Evolutionary conservation across 1,140 invertebrate genomes (phyloP).

Genomic region (Halesus radiatus): DNA sequence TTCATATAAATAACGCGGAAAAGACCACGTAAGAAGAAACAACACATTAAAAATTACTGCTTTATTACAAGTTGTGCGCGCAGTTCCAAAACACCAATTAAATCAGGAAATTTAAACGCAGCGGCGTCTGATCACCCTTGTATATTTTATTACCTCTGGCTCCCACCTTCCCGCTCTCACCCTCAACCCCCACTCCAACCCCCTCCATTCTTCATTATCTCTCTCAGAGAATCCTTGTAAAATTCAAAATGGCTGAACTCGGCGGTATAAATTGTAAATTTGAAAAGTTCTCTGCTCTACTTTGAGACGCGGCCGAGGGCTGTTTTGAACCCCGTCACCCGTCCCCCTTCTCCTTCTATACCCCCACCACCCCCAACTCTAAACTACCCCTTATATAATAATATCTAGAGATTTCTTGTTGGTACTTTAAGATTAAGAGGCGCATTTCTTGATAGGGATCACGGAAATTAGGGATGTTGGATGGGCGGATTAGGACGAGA

Average conservation of each 20-base stretch:
- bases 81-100: too few relatives aligned
- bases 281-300: slow-evolving; percentile 51
- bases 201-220: slow-evolving; percentile 55
- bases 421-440: too few relatives aligned
- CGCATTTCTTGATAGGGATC: too few relatives aligned
- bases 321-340: neutral
- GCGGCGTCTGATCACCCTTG: neutral
- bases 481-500: too few relatives aligned
- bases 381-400: too few relatives aligned
- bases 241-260: slow-evolving; percentile 57
- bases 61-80: too few relatives aligned
- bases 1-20: too few relatives aligned
- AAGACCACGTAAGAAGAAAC: too few relatives aligned
- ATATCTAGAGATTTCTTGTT: too few relatives aligned
- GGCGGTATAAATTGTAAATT: slow-evolving; percentile 56
- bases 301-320: slow-evolving; percentile 22
- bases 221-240: slow-evolving; percentile 56
- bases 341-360: neutral
- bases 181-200: slow-evolving; percentile 13
- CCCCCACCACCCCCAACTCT: neutral
- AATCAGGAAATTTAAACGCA: neutral
- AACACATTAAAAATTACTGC: too few relatives aligned
- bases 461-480: too few relatives aligned
- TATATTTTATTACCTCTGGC: slow-evolving; percentile 37
- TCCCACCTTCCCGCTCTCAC: slow-evolving; percentile 30